phyloP scores from a whole-genome alignment of 2,113 vertebrate species.

The Cynopterus brachyotis region DNA sequence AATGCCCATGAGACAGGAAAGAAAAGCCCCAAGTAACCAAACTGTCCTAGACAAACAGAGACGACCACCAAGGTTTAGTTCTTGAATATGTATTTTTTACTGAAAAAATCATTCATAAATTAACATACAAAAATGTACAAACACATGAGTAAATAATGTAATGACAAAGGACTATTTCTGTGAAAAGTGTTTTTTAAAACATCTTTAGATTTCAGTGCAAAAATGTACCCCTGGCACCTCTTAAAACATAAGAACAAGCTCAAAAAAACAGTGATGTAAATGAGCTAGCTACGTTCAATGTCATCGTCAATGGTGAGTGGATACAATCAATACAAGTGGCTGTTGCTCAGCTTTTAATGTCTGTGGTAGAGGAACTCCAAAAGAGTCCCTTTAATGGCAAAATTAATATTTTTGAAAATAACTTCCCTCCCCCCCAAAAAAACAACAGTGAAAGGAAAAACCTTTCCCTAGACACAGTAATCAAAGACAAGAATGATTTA shows the following conservation, averaged over 20 bases:
- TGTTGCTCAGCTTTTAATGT: constrained; percentile 16
- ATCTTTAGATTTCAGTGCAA: constrained; percentile 89
- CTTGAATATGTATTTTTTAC: constrained; percentile 87
- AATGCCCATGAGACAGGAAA: not conserved
- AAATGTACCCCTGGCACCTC: constrained; percentile 87
- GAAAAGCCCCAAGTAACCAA: not conserved
- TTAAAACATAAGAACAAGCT: constrained; percentile 85
- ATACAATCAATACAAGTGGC: not conserved
- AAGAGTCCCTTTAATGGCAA: constrained; percentile 32
- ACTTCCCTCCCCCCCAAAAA: not conserved
- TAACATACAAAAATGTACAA: constrained; percentile 93
- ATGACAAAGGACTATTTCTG: constrained; percentile 87
- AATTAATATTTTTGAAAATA: constrained; percentile 72
- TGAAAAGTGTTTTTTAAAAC: constrained; percentile 88
- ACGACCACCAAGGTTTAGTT: constrained; percentile 69
- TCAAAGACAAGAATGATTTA: not conserved
- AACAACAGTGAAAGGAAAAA: constrained; percentile 25
- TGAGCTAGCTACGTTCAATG: constrained; percentile 61
- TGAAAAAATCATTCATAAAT: constrained; percentile 92
- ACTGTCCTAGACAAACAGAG: not conserved
- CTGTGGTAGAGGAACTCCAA: constrained; percentile 53
- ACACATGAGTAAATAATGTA: constrained; percentile 89
- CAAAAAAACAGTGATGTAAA: constrained; percentile 77
- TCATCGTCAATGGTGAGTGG: constrained; percentile 61
- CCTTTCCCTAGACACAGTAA: not conserved